Evolutionary conservation across 2,888 invertebrate species (phyloP), one percentile per base, ranked within the genome.

Genomic region (Brenthis daphne): DNA sequence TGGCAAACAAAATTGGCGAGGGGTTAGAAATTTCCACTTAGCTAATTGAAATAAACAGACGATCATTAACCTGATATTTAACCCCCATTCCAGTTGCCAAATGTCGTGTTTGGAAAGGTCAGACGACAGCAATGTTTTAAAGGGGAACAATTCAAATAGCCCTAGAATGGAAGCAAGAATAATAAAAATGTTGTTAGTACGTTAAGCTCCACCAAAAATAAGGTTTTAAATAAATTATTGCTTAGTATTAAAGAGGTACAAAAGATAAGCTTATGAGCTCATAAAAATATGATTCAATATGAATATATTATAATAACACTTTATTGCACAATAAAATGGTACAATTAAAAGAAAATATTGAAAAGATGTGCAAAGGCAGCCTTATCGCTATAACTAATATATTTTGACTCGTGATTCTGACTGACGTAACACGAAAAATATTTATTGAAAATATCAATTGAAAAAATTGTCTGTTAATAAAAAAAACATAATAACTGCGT

Each of bases 21-120:
- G 43, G 71, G 61, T 57, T 61, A 50, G n/a, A 69, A 69, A 61
- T 67, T 71, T 63, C 66, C 37, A 67, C 73, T 74, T 67, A 70
- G 66, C 66, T 73, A 74, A 74, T 72, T 70, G 70, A 67, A 73
- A 71, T 71, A 70, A 65, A 70, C 60, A 65, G 55, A 51, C 53
- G 68, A 73, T 71, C 69, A 73, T 72, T 74, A 67, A 73, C 73
- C 71, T 73, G 71, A 70, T 72, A 72, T 70, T 65, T 70, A 61
- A 68, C 72, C 74, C 70, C 68, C 33, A 67, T 64, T 55, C 65
- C 53, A 55, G 65, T 65, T 67, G 70, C 73, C 74, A 74, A 73
- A 73, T 73, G 72, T 73, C 70, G 67, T 58, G 53, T 64, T 65
- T 57, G 65, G 57, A 70, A 72, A 72, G 68, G 72, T 72, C 72